phyloP scores from a whole-genome alignment of 2,888 invertebrate species.

The Pristionchus mayeri region DNA sequence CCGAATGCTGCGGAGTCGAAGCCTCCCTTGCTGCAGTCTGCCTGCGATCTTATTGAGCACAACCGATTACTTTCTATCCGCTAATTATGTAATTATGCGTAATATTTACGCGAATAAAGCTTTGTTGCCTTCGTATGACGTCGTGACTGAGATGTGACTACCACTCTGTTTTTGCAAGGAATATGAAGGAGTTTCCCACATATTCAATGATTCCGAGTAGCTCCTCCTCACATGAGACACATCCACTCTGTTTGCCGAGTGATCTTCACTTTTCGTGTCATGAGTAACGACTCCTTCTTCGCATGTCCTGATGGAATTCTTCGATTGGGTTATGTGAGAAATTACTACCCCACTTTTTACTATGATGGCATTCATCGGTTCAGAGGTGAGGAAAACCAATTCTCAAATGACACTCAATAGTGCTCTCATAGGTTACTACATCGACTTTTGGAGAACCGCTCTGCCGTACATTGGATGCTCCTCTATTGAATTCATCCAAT shows the following conservation, averaged over 20 bases:
- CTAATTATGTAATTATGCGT: neutral
- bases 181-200: neutral
- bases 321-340: conserved; percentile 2
- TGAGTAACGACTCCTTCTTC: neutral
- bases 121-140: neutral
- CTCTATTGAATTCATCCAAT: neutral
- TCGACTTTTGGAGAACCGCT: conserved; percentile 5
- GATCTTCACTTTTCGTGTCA: neutral
- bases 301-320: conserved; percentile 13
- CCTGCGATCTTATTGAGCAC: neutral
- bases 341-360: conserved; percentile 13
- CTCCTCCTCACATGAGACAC: neutral
- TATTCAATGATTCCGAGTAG: neutral
- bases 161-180: neutral
- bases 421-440: neutral
- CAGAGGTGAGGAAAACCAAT: neutral
- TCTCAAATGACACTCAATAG: neutral
- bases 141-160: conserved; percentile 2
- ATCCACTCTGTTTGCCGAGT: neutral
- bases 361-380: neutral
- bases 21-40: neutral
- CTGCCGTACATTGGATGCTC: neutral
- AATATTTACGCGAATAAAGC: neutral
- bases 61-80: neutral
- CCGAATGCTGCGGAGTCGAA: conserved; percentile 26